Evolutionary conservation across 2,797 vertebrate species (phyloP).

Genomic region (Graptemys geographica): DNA sequence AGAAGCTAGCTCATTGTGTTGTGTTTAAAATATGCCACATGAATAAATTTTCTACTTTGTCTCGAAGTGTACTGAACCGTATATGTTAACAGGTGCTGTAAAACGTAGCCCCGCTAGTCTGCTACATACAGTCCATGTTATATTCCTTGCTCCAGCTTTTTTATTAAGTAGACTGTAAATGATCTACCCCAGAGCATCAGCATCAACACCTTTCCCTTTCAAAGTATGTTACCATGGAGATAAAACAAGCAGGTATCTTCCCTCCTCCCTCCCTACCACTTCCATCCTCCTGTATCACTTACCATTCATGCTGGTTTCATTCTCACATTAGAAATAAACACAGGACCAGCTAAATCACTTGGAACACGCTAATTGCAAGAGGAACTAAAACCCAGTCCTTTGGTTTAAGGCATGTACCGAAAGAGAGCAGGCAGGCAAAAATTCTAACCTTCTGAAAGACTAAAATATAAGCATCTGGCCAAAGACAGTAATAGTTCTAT

Average conservation of each 20-base stretch:
- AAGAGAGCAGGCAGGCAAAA: fast-evolving
- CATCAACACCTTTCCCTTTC: not conserved
- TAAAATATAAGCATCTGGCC: not conserved
- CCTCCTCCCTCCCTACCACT: not conserved
- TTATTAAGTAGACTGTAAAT: conserved; percentile 6
- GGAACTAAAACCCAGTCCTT: not conserved
- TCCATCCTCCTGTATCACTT: not conserved
- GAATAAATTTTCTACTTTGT: not conserved
- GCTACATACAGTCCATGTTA: not conserved
- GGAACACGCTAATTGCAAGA: not conserved
- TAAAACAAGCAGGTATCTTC: not conserved
- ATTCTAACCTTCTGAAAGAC: not conserved
- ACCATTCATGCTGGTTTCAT: conserved; percentile 4
- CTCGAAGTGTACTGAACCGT: fast-evolving
- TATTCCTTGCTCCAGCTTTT: not conserved
- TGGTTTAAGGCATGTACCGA: not conserved
- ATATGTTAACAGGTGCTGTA: not conserved
- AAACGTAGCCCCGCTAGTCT: not conserved
- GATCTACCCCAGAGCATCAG: conserved; percentile 13
- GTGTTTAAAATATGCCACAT: not conserved
- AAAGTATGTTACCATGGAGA: conserved; percentile 54
- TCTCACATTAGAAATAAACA: conserved; percentile 11
- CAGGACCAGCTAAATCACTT: not conserved
- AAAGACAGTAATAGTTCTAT: fast-evolving
- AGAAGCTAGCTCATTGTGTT: fast-evolving